Evolutionary conservation across 2,113 vertebrate genomes (phyloP), one percentile per base, ranked within the genome.

Genomic region (Coryphaenoides rupestris): DNA sequence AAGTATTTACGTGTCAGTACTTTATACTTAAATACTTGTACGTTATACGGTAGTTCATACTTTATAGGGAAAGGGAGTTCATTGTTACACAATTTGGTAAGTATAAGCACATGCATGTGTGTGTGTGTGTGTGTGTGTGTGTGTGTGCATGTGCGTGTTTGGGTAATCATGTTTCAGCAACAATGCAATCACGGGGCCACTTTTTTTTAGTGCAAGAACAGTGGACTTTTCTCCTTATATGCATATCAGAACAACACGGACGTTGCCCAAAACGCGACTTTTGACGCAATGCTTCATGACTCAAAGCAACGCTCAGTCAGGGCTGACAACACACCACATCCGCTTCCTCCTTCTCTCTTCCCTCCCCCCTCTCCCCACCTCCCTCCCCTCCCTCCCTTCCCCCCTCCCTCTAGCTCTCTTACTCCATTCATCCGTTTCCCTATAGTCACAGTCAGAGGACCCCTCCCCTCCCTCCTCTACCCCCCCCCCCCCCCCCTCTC

Each of bases 401-500:
- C 23, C 57, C 33, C 26, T 19, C 17, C 17, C 13, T 10, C 26
- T 17, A 14, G 60, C 13, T 26, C 52, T 58, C 21, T 55, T 49
- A 10, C 7, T 19, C 58, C 9, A 26, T 53, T 52, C 58, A 28
- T 69, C 12, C 24, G 13, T 24, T 50, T 50, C 26, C 19, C 56
- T 23, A 40, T 9, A 5, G 3, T 73, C 50, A 28, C 64, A 15
- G 59, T 21, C 15, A 53, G 47, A 40, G 10, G 28, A 22, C 22
- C 67, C 40, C 59, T 52, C 22, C 7, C 46, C 0, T 52, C 23
- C 60, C 28, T 22, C 63, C 58, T 69, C 55, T 7, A 49, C 21
- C 60, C 21, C 57, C 63, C 56, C 52, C 62, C n/a, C 59, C 2
- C 33, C n/a, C 7, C n/a, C 15, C 13, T 17, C 24, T 26, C 57